phyloP scores from a whole-genome alignment of 2,797 vertebrate genomes.

The Acanthopagrus latus region DNA sequence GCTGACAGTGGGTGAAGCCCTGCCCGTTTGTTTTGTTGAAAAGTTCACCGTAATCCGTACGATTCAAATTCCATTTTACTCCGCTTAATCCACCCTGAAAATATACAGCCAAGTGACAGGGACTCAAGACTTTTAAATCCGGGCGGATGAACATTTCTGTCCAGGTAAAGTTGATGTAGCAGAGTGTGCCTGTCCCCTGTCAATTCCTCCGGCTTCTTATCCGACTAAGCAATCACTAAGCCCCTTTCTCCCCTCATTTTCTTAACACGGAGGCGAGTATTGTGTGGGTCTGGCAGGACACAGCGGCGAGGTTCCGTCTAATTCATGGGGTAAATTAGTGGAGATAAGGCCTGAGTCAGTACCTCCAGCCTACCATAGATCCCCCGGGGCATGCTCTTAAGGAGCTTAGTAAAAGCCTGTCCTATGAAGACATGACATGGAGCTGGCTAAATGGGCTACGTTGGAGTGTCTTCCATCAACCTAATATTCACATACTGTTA shows the following conservation, averaged over 20 bases:
- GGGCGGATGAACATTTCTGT: slow-evolving; percentile 44
- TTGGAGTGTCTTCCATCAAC: slow-evolving; percentile 86
- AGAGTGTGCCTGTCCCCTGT: slow-evolving; percentile 44
- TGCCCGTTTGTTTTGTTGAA: slow-evolving; percentile 61
- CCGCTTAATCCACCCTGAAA: slow-evolving; percentile 72
- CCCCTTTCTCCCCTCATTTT: slow-evolving; percentile 75
- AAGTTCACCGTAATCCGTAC: slow-evolving; percentile 69
- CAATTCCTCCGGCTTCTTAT: slow-evolving; percentile 62
- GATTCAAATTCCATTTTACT: slow-evolving; percentile 72
- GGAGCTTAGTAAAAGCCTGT: slow-evolving; percentile 88
- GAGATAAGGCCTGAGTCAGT: slow-evolving; percentile 85
- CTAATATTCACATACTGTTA: slow-evolving; percentile 76
- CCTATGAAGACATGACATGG: slow-evolving; percentile 86
- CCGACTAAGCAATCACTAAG: slow-evolving; percentile 68
- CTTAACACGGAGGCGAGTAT: slow-evolving; percentile 67
- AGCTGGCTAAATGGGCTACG: slow-evolving; percentile 85
- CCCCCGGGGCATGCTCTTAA: slow-evolving; percentile 87
- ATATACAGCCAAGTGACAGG: slow-evolving; percentile 71
- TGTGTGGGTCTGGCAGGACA: slow-evolving; percentile 78
- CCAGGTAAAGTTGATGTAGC: slow-evolving; percentile 68
- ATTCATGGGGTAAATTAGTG: slow-evolving; percentile 86
- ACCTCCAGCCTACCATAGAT: slow-evolving; percentile 84
- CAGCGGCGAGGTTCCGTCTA: slow-evolving; percentile 71
- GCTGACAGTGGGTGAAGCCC: slow-evolving; percentile 38
- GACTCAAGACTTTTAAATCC: slow-evolving; percentile 71